A percentile compares a stretch with the other conserved stretches of the same genome.
Evolutionary conservation across 2,888 invertebrate genomes (phyloP).

Genomic region (Volucella inflata): DNA sequence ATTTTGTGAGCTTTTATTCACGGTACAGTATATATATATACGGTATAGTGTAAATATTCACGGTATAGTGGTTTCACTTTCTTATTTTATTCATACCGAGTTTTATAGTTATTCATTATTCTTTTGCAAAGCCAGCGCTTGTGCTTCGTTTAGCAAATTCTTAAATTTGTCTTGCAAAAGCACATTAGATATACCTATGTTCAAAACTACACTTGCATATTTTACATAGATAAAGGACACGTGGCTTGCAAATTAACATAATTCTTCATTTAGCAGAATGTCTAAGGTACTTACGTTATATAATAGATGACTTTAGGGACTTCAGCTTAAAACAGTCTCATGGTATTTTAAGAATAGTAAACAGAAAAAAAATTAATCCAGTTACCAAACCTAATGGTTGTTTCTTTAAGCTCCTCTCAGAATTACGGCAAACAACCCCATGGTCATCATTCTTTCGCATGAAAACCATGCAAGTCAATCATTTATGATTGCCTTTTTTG

Average conservation of each 20-base stretch:
- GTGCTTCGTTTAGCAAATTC: constrained; percentile 40
- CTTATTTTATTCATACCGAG: no score
- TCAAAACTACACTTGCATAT: constrained; percentile 31
- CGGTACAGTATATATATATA: no score
- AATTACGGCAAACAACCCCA: constrained; percentile 42
- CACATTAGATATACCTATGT: constrained; percentile 2
- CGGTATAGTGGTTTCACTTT: no score
- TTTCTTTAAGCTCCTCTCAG: constrained; percentile 53
- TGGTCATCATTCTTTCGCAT: constrained; percentile 4
- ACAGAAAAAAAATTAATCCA: constrained; percentile 37
- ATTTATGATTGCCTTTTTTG: constrained; percentile 61
- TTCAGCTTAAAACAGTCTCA: constrained; percentile 57
- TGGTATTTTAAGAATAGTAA: constrained; percentile 15
- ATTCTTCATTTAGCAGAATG: constrained; percentile 40
- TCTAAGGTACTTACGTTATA: constrained; percentile 50
- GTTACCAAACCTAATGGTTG: constrained; percentile 61
- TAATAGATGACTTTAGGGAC: constrained; percentile 57
- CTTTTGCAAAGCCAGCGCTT: no score
- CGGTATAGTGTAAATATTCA: no score
- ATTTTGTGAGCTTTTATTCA: no score
- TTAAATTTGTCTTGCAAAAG: constrained; percentile 33
- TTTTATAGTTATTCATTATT: no score
- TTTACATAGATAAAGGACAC: constrained; percentile 31
- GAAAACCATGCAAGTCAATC: constrained; percentile 55
- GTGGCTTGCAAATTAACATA: constrained; percentile 59